Conservation (phyloP, 2,797 vertebrate genomes). For the Gallirallus australis region DNA sequence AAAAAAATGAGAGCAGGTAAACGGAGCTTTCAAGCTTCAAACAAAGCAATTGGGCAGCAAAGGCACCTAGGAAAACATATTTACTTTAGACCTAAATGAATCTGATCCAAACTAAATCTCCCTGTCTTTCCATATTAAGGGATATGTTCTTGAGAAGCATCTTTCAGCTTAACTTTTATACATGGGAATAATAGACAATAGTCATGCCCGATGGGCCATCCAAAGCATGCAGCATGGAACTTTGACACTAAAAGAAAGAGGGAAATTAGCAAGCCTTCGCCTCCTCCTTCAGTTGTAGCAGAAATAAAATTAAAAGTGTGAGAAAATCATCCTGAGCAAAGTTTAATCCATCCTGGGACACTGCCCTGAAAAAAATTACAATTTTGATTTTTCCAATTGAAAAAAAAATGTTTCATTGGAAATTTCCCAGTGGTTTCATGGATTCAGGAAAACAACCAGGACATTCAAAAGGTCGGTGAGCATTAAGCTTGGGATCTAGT, state of each 20-base stretch:
- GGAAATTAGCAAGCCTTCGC: background rate
- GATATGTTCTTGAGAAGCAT: background rate
- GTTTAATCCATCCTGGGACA: background rate
- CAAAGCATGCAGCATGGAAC: background rate
- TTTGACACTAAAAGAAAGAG: background rate
- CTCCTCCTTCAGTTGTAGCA: background rate
- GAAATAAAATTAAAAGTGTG: background rate
- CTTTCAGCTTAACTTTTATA: background rate
- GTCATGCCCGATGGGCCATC: background rate
- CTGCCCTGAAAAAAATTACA: background rate
- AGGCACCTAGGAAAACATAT: background rate
- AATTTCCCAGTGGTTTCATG: background rate
- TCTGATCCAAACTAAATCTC: background rate
- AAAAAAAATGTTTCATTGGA: background rate
- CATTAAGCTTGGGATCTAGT: background rate
- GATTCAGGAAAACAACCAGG: background rate
- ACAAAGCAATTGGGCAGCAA: background rate
- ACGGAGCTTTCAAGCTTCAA: background rate
- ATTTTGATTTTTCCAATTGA: background rate
- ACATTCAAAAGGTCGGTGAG: background rate
- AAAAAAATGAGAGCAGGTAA: background rate
- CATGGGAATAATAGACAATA: rapidly evolving
- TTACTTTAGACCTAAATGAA: background rate
- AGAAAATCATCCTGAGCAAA: background rate
- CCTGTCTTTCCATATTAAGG: background rate